A percentile compares a stretch with the other conserved stretches of the same genome.
phyloP scores from a whole-genome alignment of 2,113 vertebrate genomes.

The Crotalus tigris region DNA sequence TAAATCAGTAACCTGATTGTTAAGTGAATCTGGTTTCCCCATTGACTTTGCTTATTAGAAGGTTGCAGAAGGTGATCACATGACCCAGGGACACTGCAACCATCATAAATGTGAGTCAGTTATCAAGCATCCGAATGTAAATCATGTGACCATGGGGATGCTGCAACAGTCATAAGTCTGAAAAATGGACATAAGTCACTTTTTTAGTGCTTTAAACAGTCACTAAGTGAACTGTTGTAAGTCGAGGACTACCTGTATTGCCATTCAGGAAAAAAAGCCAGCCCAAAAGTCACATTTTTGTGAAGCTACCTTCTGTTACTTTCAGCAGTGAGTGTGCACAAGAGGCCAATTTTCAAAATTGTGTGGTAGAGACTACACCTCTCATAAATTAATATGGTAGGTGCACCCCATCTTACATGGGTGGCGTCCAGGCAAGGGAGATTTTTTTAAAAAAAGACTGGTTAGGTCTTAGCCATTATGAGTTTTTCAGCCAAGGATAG shows the following conservation, averaged over 20 bases:
- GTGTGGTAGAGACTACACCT: neutral
- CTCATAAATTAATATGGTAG: neutral
- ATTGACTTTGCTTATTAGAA: neutral
- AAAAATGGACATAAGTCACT: neutral
- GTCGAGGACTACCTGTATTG: neutral
- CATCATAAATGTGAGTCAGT: neutral
- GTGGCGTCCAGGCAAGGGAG: neutral
- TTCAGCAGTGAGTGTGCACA: neutral
- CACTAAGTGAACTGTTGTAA: neutral
- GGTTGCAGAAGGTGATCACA: neutral
- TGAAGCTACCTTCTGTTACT: neutral
- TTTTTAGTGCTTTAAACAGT: neutral
- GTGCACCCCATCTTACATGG: neutral
- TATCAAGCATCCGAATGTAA: neutral
- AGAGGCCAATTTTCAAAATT: neutral
- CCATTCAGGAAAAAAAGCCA: neutral
- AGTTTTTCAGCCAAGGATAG: neutral
- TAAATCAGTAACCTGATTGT: neutral
- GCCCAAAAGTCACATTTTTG: neutral
- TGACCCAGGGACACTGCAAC: neutral
- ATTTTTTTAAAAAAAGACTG: neutral
- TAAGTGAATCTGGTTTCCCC: neutral
- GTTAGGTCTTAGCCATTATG: neutral
- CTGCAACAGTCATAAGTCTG: neutral
- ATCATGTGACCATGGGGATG: neutral